Percentiles rank a stretch among this genome's conserved stretches.
phyloP scores from a whole-genome alignment of 2,888 invertebrate genomes.

The Eudasyphora cyanicolor region DNA sequence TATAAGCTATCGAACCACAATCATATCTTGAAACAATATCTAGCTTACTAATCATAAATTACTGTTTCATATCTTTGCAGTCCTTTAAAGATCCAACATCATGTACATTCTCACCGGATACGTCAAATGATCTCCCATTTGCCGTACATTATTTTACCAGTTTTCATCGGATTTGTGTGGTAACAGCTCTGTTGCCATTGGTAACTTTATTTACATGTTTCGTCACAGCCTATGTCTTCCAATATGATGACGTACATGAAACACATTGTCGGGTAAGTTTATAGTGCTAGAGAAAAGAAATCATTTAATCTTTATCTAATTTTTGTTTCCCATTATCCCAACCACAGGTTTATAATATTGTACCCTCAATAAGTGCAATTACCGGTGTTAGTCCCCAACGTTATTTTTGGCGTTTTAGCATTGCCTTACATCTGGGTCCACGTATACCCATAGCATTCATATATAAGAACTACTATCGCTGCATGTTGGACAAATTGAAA shows the following conservation, averaged over 20 bases:
- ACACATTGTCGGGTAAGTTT: conserved; percentile 94
- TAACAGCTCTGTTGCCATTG: conserved; percentile 92
- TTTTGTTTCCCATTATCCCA: neutral
- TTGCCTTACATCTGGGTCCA: conserved; percentile 95
- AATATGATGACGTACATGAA: conserved; percentile 96
- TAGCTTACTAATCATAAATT: no score
- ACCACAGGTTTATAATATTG: conserved; percentile 92
- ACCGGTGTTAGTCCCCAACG: conserved; percentile 95
- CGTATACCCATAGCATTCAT: conserved; percentile 93
- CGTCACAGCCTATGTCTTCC: conserved; percentile 93
- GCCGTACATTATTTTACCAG: conserved; percentile 87
- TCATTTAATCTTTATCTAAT: neutral
- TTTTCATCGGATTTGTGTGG: conserved; percentile 89
- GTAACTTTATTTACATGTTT: conserved; percentile 93
- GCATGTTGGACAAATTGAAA: conserved; percentile 77
- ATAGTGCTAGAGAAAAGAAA: neutral
- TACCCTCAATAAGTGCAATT: conserved; percentile 97
- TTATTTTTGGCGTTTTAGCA: conserved; percentile 95
- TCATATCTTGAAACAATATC: neutral
- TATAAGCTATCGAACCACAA: no score
- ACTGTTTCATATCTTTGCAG: conserved; percentile 41
- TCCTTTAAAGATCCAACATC: conserved; percentile 21
- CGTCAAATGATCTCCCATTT: conserved; percentile 52
- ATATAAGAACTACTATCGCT: conserved; percentile 90
- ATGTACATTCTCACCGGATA: conserved; percentile 26